These are phyloP conservation scores for Tapirus indicus DNA, from an alignment of 2,797 vertebrate species.

Conservation along the genomic window DNA sequence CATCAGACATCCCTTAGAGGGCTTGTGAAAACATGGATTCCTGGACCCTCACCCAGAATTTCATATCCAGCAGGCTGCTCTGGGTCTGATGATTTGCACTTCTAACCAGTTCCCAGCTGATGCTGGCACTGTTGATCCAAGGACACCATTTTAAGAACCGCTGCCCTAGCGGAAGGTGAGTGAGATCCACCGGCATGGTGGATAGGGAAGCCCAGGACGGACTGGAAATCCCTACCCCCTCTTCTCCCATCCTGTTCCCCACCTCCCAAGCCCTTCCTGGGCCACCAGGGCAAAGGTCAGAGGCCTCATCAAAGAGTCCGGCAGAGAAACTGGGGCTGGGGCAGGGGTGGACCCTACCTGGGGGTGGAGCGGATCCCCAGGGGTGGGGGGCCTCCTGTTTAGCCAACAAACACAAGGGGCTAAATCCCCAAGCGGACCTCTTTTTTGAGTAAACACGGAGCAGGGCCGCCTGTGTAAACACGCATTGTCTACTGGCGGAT, in stretches of 20 bases:
- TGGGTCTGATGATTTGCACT: background rate
- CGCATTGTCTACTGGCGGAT: slow-evolving; percentile 88
- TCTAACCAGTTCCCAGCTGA: background rate
- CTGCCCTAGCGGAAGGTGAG: rapidly evolving
- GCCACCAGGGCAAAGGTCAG: background rate
- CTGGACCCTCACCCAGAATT: background rate
- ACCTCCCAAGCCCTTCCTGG: background rate
- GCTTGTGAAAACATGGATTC: background rate
- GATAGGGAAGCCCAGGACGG: background rate
- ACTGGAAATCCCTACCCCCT: background rate
- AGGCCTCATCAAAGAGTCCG: background rate
- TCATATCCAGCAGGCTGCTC: background rate
- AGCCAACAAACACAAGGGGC: slow-evolving; percentile 87
- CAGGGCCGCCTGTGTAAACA: slow-evolving; percentile 84
- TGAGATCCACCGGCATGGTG: too few species aligned
- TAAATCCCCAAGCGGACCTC: slow-evolving; percentile 83
- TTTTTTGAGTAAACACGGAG: slow-evolving; percentile 85
- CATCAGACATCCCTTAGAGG: background rate
- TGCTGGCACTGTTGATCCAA: background rate
- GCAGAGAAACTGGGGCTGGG: background rate
- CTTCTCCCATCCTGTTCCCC: background rate
- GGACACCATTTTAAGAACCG: background rate
- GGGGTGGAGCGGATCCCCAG: background rate
- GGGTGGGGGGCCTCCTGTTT: slow-evolving; percentile 81
- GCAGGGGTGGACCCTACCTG: background rate